Evolutionary conservation across 1,140 invertebrate species (phyloP).

Genomic region (Harpegnathos saltator): DNA sequence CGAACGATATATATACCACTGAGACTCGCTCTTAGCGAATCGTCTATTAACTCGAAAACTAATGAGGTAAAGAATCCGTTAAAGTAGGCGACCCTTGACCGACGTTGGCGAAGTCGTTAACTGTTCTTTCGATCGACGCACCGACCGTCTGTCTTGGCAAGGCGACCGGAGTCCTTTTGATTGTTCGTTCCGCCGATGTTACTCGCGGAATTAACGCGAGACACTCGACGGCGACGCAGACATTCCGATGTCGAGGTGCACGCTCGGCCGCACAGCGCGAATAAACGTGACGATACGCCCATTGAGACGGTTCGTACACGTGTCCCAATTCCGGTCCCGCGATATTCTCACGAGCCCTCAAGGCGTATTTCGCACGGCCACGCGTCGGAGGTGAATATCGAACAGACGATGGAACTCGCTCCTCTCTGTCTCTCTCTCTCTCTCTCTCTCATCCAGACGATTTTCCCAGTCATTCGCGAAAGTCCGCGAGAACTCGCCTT

Average conservation of each 20-base stretch:
- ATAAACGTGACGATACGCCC: neutral
- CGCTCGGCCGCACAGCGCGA: neutral
- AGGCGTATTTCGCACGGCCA: neutral
- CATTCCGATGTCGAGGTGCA: neutral
- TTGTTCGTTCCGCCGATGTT: neutral
- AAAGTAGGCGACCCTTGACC: neutral
- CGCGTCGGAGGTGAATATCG: neutral
- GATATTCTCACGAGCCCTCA: neutral
- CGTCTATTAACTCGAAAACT: neutral
- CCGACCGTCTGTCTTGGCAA: neutral
- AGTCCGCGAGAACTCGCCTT: too few species aligned
- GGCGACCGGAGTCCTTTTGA: neutral
- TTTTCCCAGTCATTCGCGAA: neutral
- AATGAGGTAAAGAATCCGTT: neutral
- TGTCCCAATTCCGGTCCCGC: constrained; percentile 32
- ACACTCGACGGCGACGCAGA: neutral
- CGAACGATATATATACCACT: neutral
- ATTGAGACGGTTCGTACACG: constrained; percentile 4
- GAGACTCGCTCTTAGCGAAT: neutral
- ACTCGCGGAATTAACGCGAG: neutral
- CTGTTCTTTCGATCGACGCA: neutral
- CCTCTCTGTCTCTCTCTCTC: too few species aligned
- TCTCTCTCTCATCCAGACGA: too few species aligned
- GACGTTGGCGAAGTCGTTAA: neutral
- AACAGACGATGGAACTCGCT: neutral